phyloP scores from a whole-genome alignment of 2,797 vertebrate genomes.

The Thunnus albacares region DNA sequence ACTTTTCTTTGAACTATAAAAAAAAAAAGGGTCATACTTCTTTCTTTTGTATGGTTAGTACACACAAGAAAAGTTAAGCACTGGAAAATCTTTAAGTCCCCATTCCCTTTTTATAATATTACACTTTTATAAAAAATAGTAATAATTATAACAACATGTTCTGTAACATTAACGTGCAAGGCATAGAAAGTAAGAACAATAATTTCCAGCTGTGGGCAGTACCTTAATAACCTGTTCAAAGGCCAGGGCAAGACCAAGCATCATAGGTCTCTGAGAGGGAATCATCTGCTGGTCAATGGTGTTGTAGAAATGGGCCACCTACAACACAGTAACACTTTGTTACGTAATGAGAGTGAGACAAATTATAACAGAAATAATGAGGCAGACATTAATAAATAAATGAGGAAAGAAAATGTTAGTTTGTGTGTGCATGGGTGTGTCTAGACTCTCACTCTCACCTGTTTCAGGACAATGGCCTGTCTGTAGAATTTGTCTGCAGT shows the following conservation, averaged over 20 bases:
- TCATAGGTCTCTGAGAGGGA: slow-evolving; percentile 97
- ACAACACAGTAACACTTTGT: slow-evolving; percentile 50
- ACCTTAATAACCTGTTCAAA: slow-evolving; percentile 99
- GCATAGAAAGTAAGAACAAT: background rate
- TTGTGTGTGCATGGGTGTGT: background rate
- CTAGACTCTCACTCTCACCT: slow-evolving; percentile 82
- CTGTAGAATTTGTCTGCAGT: slow-evolving; percentile 95
- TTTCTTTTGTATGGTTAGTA: background rate
- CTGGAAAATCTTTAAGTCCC: background rate
- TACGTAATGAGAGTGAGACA: background rate
- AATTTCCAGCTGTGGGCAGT: slow-evolving; percentile 21
- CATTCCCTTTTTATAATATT: background rate
- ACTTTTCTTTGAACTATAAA: background rate
- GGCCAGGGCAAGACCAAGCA: slow-evolving; percentile 94
- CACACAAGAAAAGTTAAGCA: background rate
- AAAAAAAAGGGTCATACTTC: background rate
- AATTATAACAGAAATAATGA: slow-evolving; percentile 2
- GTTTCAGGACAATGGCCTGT: slow-evolving; percentile 96
- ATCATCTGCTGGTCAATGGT: slow-evolving; percentile 99
- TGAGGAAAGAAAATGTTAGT: background rate
- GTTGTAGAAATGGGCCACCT: slow-evolving; percentile 99
- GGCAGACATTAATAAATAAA: background rate
- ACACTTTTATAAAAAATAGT: background rate
- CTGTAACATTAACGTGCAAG: background rate
- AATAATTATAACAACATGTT: background rate